A percentile compares a stretch with the other conserved stretches of the same genome.
phyloP scores from a whole-genome alignment of 2,113 vertebrate species.

The Myrmecophaga tridactyla region DNA sequence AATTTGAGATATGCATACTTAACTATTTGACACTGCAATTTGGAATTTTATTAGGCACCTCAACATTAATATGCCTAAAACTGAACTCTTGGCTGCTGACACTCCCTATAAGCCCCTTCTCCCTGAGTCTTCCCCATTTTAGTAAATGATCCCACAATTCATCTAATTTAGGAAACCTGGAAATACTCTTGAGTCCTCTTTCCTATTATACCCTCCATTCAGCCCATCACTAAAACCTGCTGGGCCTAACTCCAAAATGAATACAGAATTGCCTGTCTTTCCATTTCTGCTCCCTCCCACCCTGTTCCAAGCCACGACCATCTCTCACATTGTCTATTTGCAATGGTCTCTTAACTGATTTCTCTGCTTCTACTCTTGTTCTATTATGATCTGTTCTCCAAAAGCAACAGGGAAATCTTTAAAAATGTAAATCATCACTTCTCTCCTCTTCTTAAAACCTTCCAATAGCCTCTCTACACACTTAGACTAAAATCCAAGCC shows the following conservation, averaged over 20 bases:
- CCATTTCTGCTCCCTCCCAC: not conserved
- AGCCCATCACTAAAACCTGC: not conserved
- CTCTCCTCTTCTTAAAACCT: not conserved
- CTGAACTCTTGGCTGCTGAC: not conserved
- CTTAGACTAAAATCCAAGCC: conserved; percentile 27
- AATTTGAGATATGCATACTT: not conserved
- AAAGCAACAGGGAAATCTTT: not conserved
- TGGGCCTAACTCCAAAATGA: not conserved
- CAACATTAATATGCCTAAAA: not conserved
- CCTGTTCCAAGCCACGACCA: not conserved
- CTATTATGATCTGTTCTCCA: not conserved
- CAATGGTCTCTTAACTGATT: not conserved
- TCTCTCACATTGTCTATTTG: not conserved
- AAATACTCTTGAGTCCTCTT: not conserved
- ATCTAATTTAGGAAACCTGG: not conserved
- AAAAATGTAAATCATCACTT: conserved; percentile 7
- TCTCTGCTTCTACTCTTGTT: not conserved
- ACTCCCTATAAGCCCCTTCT: not conserved
- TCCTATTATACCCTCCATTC: not conserved
- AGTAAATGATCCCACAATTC: conserved; percentile 7
- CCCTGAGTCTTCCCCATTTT: not conserved
- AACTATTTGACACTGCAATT: not conserved
- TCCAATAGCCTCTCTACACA: not conserved
- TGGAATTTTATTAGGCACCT: conserved; percentile 7
- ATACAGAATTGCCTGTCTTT: not conserved